Evolutionary conservation across 2,888 invertebrate genomes (phyloP), one percentile per base, ranked within the genome.

Genomic region (Sarcophaga subvicina): DNA sequence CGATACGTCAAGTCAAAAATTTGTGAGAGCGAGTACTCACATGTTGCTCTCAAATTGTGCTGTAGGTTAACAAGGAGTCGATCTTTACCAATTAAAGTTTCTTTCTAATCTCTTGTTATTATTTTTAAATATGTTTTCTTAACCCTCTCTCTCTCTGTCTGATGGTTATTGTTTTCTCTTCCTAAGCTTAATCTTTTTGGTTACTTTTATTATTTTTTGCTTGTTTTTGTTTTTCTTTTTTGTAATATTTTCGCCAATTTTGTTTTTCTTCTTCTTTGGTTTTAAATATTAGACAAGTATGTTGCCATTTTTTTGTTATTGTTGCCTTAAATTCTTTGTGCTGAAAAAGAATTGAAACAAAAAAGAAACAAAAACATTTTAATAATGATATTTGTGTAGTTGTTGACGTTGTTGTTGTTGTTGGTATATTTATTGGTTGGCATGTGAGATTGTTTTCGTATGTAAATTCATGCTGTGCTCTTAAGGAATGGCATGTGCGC

Each of bases 401-500:
- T 27, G 27, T 27, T 27, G 27, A 25, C 45, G 25, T 70, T 59
- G 54, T 71, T 80, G 4, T 71, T 54, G 5, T 63, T 54, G 17
- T 54, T 54, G 17, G 12, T 12, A 14, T 17, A 54, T 54, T 54
- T 54, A 14, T 54, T 54, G 17, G 1, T 54, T 54, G 17, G 54
- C 54, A 54, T 54, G 54, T 17, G 14, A 14, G 54, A 14, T 12
- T 54, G 4, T 54, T 12, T 54, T 54, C 17, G 54, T 54, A 17
- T 54, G 54, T 54, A 14, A 54, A 54, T 54, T 54, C 54, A 54
- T 37, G 27, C 25, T 62, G n/a, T 62, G 20, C n/a, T n/a, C 10
- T 20, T 62, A 62, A 62, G 54, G n/a, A 63, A 77, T 82, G 80
- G 86, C 83, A 86, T 86, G 86, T 77, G 86, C 69, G 76, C 82